Evolutionary conservation across 2,797 vertebrate species (phyloP).

Genomic region (Hypotaenidia okinawae): DNA sequence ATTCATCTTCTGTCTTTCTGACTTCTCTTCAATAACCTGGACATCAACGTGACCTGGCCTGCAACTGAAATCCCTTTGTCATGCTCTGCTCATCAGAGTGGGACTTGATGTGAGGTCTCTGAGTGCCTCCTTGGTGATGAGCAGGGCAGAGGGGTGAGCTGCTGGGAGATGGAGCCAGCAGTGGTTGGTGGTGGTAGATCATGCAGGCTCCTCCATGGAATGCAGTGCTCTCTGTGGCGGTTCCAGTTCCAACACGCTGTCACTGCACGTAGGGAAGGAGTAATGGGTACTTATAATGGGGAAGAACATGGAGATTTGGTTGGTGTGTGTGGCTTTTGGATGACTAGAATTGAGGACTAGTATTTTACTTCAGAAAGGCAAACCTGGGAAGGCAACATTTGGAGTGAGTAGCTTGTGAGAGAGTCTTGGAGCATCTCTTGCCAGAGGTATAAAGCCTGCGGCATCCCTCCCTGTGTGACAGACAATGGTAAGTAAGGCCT

Average conservation of each 20-base stretch:
- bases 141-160: neutral
- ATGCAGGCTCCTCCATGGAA: neutral
- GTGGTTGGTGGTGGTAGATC: neutral
- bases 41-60: fast-evolving
- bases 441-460: neutral
- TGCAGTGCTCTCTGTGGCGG: fast-evolving
- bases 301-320: neutral
- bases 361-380: neutral
- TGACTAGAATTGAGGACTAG: neutral
- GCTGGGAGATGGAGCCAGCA: neutral
- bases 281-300: neutral
- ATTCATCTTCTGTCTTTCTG: neutral
- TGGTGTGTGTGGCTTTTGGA: neutral
- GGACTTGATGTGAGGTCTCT: neutral
- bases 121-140: neutral
- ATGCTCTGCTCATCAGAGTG: fast-evolving
- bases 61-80: neutral
- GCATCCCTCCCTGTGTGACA: neutral
- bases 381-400: neutral
- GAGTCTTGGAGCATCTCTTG: neutral
- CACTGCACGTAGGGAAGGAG: neutral
- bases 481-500: fast-evolving
- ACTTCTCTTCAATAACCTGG: neutral
- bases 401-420: neutral
- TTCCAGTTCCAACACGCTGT: neutral